A percentile compares a stretch with the other conserved stretches of the same genome.
These are phyloP conservation scores for Cheilosia scutellata DNA, from an alignment of 2,888 invertebrate genomes.

Conservation along the genomic window DNA sequence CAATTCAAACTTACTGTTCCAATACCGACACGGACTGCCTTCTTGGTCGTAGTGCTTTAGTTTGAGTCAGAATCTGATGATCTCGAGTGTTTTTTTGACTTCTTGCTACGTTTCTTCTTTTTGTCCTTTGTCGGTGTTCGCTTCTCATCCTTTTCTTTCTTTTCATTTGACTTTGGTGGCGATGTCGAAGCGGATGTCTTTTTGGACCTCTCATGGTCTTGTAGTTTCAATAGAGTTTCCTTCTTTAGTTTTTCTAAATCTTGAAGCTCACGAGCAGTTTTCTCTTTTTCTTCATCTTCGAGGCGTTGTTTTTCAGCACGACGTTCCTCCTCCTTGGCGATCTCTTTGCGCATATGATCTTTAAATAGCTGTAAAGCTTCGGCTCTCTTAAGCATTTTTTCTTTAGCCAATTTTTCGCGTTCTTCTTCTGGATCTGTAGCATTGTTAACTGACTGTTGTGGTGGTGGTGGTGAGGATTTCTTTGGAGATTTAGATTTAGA, in stretches of 20 bases:
- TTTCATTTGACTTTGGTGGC: conserved; percentile 47
- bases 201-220: conserved; percentile 81
- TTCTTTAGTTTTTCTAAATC: conserved; percentile 83
- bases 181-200: conserved; percentile 74
- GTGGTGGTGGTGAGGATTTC: conserved; percentile 57
- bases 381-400: conserved; percentile 84
- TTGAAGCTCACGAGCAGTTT: conserved; percentile 81
- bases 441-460: conserved; percentile 65
- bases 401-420: conserved; percentile 81
- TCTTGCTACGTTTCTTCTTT: conserved; percentile 81
- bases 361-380: conserved; percentile 85
- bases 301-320: conserved; percentile 84
- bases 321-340: conserved; percentile 86
- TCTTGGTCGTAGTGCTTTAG: conserved; percentile 54
- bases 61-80: conserved; percentile 80
- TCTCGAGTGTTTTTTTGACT: conserved; percentile 82
- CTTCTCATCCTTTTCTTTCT: conserved; percentile 73
- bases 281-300: conserved; percentile 82
- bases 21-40: no score
- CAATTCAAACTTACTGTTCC: neutral
- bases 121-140: conserved; percentile 77
- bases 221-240: conserved; percentile 82
- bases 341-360: conserved; percentile 87
- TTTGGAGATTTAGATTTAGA: conserved; percentile 61
- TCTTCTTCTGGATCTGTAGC: conserved; percentile 76